Evolutionary conservation across 2,888 invertebrate species (phyloP).

Genomic region (Rhagium mordax): DNA sequence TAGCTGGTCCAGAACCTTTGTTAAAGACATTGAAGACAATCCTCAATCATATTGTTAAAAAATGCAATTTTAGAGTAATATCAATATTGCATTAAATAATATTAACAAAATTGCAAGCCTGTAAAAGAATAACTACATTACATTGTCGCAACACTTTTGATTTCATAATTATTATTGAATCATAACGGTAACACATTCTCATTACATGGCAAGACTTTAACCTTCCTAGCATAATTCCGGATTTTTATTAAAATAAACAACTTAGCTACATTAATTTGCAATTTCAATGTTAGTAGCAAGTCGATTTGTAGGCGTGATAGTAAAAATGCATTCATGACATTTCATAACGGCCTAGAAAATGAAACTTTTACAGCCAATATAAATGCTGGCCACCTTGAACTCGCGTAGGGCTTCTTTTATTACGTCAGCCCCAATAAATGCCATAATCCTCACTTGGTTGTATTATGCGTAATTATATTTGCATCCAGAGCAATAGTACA

Average conservation of each 20-base stretch:
- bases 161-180: constrained; percentile 52
- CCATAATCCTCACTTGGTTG: constrained; percentile 43
- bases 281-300: constrained; percentile 49
- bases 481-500: neutral
- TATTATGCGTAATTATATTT: constrained; percentile 55
- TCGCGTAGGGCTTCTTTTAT: constrained; percentile 54
- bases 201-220: constrained; percentile 49
- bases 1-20: too few relatives aligned
- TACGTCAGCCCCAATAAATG: constrained; percentile 50
- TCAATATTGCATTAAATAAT: constrained; percentile 2
- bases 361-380: constrained; percentile 55
- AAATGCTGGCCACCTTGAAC: constrained; percentile 62
- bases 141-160: constrained; percentile 38
- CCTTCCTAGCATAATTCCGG: constrained; percentile 42
- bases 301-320: constrained; percentile 49
- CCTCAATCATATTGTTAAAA: too few relatives aligned
- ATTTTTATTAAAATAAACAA: constrained; percentile 37
- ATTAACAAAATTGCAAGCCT: neutral
- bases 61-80: neutral
- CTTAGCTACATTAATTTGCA: constrained; percentile 46
- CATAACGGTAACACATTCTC: constrained; percentile 54
- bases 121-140: constrained; percentile 8
- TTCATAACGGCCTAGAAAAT: constrained; percentile 58
- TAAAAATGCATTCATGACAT: constrained; percentile 59
- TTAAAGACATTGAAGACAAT: too few relatives aligned